phyloP scores from a whole-genome alignment of 1,140 invertebrate species.

The Asbolus verrucosus region DNA sequence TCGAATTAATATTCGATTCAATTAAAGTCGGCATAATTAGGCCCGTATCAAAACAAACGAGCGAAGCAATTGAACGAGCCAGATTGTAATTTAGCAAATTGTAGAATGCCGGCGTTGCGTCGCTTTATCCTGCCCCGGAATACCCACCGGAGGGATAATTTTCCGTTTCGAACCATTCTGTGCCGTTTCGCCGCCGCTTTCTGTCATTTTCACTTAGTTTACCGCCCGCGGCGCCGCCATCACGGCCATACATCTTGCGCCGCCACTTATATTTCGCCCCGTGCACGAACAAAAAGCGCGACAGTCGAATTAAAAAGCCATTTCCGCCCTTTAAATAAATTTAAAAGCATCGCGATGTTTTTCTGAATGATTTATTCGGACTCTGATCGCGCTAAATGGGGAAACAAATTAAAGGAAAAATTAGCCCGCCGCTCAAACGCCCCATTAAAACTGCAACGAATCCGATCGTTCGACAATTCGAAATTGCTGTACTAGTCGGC shows the following conservation, averaged over 20 bases:
- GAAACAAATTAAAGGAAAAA: neutral
- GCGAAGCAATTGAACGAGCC: slow-evolving; percentile 50
- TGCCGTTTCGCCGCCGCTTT: slow-evolving; percentile 41
- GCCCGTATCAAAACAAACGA: slow-evolving; percentile 51
- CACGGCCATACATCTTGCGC: slow-evolving; percentile 31
- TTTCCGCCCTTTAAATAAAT: slow-evolving; percentile 18
- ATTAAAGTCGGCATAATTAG: slow-evolving; percentile 42
- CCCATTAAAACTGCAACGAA: slow-evolving; percentile 17
- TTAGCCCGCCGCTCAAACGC: neutral
- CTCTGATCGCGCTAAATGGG: neutral
- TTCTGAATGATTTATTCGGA: slow-evolving; percentile 1
- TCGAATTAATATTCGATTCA: neutral
- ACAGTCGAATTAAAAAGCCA: slow-evolving; percentile 32
- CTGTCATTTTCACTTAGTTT: slow-evolving; percentile 53
- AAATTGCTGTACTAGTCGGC: neutral
- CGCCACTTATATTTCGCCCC: slow-evolving; percentile 20
- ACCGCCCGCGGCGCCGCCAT: neutral
- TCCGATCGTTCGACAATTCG: slow-evolving; percentile 29
- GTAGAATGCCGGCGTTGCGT: slow-evolving; percentile 18
- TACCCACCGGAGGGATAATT: slow-evolving; percentile 37
- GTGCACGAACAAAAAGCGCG: neutral
- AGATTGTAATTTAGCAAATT: slow-evolving; percentile 56
- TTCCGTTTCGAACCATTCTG: slow-evolving; percentile 38
- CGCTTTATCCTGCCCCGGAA: neutral
- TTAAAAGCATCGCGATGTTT: slow-evolving; percentile 20